Evolutionary conservation across 2,113 vertebrate genomes (phyloP).

Genomic region (Hipposideros armiger): DNA sequence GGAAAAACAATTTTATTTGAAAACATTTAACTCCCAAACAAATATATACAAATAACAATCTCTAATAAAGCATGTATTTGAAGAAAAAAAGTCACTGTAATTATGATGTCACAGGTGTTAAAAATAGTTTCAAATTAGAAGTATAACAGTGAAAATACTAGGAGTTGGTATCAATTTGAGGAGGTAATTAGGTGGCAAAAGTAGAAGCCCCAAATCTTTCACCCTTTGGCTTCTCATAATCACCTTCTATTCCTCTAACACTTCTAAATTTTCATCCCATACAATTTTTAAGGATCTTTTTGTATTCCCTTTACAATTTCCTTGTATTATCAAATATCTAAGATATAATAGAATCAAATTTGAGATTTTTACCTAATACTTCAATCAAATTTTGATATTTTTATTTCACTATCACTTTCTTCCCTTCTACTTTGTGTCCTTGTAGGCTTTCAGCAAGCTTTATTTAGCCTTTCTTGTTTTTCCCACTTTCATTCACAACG

Average conservation of each 20-base stretch:
- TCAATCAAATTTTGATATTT: background rate
- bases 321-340: background rate
- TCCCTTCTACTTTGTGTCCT: background rate
- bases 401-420: background rate
- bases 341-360: background rate
- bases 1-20: background rate
- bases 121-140: background rate
- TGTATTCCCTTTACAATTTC: background rate
- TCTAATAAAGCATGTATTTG: background rate
- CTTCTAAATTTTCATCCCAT: background rate
- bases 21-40: background rate
- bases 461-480: background rate
- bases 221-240: background rate
- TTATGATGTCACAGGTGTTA: background rate
- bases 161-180: background rate
- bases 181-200: background rate
- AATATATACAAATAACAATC: background rate
- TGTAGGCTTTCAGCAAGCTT: background rate
- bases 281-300: background rate
- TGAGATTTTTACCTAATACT: background rate
- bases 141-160: background rate
- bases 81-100: background rate
- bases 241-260: background rate
- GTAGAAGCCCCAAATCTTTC: background rate
- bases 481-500: background rate